Percentiles rank a stretch among this genome's conserved stretches.
Conservation (phyloP, 1,140 invertebrate genomes). For the Ips typographus region DNA sequence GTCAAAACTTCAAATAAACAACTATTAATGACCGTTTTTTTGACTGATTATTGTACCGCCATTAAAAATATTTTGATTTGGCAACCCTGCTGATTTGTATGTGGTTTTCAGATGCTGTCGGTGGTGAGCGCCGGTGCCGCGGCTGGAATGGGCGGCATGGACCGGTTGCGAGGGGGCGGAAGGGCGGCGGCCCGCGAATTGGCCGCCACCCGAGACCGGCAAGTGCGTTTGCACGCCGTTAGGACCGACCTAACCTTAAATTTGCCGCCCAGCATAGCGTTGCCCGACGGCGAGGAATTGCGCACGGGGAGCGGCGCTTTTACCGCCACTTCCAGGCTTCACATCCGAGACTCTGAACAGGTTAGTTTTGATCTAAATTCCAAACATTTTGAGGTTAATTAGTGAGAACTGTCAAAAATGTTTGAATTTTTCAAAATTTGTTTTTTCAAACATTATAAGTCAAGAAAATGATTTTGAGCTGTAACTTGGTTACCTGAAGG, state of each 20-base stretch:
- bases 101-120: conserved; percentile 62
- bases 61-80: too few relatives aligned
- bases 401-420: too few relatives aligned
- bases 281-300: conserved; percentile 70
- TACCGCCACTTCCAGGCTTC: conserved; percentile 55
- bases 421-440: too few relatives aligned
- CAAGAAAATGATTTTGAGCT: too few relatives aligned
- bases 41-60: too few relatives aligned
- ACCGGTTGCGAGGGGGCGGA: conserved; percentile 53
- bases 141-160: conserved; percentile 56
- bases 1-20: too few relatives aligned
- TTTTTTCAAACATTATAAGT: too few relatives aligned
- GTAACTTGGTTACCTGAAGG: too few relatives aligned
- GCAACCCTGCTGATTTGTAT: too few relatives aligned
- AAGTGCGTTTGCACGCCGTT: conserved; percentile 60
- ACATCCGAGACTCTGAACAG: conserved; percentile 65
- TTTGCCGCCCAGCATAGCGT: conserved; percentile 65
- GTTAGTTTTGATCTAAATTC: conserved; percentile 44
- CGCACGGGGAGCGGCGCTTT: conserved; percentile 7
- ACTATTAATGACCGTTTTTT: too few relatives aligned
- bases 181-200: conserved; percentile 51
- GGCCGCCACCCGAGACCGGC: conserved; percentile 58
- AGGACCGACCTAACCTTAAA: conserved; percentile 65
- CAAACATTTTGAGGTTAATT: too few relatives aligned
- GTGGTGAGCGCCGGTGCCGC: conserved; percentile 62